These are phyloP conservation scores for Drosophila rhopaloa DNA, from an alignment of 1,140 invertebrate species.

Conservation along the genomic window DNA sequence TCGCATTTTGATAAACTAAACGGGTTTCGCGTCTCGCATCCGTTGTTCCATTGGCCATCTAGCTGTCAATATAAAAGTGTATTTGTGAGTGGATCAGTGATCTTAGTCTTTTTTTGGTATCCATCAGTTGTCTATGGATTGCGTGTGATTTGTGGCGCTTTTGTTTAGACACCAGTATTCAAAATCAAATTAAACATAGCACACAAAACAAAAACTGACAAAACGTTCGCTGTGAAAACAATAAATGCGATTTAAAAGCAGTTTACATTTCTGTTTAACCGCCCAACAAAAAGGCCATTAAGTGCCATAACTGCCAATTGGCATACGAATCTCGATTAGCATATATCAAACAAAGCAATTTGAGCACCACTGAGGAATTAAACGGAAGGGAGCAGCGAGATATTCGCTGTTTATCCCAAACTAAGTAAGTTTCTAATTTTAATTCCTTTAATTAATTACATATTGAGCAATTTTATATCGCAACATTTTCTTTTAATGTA, in stretches of 20 bases:
- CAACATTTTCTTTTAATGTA: too few species aligned
- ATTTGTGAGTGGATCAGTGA: conserved; percentile 45
- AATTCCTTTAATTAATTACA: too few species aligned
- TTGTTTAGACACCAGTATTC: conserved; percentile 41
- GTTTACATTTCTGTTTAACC: conserved; percentile 63
- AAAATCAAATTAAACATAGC: conserved; percentile 49
- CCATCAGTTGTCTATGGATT: conserved; percentile 41
- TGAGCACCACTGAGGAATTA: conserved; percentile 6
- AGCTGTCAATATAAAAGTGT: conserved; percentile 28
- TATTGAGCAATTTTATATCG: too few species aligned
- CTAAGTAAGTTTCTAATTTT: conserved; percentile 41
- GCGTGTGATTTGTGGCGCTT: conserved; percentile 63
- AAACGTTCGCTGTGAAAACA: conserved; percentile 64
- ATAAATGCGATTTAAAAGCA: conserved; percentile 71
- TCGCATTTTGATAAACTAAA: conserved; percentile 48
- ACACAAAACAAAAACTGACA: conserved; percentile 48
- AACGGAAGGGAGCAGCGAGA: conserved; percentile 4
- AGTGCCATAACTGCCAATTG: conserved; percentile 59
- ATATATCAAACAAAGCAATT: conserved; percentile 49
- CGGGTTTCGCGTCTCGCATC: conserved; percentile 23
- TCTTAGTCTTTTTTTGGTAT: conserved; percentile 38
- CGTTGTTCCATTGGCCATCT: conserved; percentile 13
- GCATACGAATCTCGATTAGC: conserved; percentile 61
- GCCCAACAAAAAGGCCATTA: conserved; percentile 54
- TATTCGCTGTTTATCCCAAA: conserved; percentile 11